phyloP scores from a whole-genome alignment of 2,888 invertebrate genomes.

The Papilio elwesi region DNA sequence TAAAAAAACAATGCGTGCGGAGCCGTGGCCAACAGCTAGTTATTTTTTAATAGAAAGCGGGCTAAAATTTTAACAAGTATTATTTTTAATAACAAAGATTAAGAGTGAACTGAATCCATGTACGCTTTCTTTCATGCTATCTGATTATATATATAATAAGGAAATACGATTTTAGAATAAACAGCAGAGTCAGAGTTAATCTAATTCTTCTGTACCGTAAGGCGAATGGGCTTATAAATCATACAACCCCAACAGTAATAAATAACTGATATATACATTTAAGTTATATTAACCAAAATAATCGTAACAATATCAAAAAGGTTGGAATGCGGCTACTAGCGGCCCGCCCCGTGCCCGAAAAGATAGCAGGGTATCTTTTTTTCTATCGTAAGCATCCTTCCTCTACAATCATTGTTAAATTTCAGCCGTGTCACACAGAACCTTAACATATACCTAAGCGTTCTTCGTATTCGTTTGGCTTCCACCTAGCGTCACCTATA shows the following conservation, averaged over 20 bases:
- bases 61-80: background rate
- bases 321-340: background rate
- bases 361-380: no score
- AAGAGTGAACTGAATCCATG: conserved; percentile 1
- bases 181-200: background rate
- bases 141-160: background rate
- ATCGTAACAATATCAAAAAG: background rate
- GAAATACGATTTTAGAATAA: conserved; percentile 8
- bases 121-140: background rate
- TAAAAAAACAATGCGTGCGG: no score
- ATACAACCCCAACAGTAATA: no score
- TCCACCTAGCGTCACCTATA: no score
- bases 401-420: no score
- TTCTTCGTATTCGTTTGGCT: no score
- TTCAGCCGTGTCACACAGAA: no score
- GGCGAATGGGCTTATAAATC: background rate
- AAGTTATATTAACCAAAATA: no score
- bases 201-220: background rate
- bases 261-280: no score
- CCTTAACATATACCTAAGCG: no score
- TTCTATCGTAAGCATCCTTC: no score
- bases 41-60: background rate
- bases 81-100: background rate
- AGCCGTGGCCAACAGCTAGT: background rate
- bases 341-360: no score